phyloP scores from a whole-genome alignment of 2,888 invertebrate genomes.

The Beris chalybata region DNA sequence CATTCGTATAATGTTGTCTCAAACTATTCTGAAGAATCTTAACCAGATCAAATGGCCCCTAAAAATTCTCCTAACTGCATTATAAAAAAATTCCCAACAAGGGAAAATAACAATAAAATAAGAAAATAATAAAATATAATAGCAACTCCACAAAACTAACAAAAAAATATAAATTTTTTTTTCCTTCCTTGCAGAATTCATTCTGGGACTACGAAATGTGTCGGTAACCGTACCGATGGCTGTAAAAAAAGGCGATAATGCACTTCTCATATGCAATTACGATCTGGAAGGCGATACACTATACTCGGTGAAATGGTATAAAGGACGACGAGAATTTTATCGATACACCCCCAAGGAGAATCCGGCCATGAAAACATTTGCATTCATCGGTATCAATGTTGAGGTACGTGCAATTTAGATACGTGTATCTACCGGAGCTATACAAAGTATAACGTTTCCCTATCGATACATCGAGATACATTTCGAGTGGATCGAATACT shows the following conservation, averaged over 20 bases:
- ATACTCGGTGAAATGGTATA: conserved; percentile 86
- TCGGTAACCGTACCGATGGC: conserved; percentile 68
- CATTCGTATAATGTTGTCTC: too few species aligned
- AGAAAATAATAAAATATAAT: too few species aligned
- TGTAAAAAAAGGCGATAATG: conserved; percentile 65
- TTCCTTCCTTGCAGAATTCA: conserved; percentile 34
- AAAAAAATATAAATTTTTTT: conserved; percentile 3
- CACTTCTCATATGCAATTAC: conserved; percentile 69
- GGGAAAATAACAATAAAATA: too few species aligned
- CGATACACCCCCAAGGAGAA: conserved; percentile 74
- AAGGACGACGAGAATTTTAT: conserved; percentile 80
- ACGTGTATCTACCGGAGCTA: background rate
- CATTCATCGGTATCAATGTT: conserved; percentile 70
- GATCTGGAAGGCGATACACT: conserved; percentile 76
- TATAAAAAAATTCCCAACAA: too few species aligned
- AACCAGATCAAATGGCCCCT: too few species aligned
- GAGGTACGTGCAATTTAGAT: conserved; percentile 66
- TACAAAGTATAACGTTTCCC: too few species aligned
- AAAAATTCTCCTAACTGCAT: too few species aligned
- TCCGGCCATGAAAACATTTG: conserved; percentile 72
- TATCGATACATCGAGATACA: too few species aligned
- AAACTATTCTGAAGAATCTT: too few species aligned
- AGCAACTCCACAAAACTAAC: background rate
- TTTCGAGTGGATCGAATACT: too few species aligned
- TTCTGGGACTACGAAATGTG: conserved; percentile 61